phyloP scores from a whole-genome alignment of 1,140 invertebrate species.

The Copidosoma floridanum region DNA sequence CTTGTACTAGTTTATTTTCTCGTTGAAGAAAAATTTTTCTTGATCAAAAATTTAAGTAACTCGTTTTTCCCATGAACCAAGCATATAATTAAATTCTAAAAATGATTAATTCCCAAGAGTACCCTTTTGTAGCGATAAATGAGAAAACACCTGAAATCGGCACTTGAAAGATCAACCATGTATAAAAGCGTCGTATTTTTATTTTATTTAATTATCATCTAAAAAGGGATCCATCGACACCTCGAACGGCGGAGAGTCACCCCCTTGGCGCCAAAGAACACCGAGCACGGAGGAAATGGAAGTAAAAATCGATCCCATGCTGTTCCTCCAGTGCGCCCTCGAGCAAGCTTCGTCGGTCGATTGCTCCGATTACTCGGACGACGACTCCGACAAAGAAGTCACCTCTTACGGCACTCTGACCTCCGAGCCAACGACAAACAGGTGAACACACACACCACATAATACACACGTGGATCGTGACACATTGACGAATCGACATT shows the following conservation, averaged over 20 bases:
- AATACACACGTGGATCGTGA: not conserved
- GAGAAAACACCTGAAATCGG: too few relatives aligned
- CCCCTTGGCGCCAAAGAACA: conserved; percentile 14
- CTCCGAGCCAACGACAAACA: conserved; percentile 31
- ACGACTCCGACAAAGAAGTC: conserved; percentile 46
- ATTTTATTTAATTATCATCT: too few relatives aligned
- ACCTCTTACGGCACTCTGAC: conserved; percentile 5
- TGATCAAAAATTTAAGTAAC: too few relatives aligned
- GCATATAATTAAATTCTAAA: too few relatives aligned
- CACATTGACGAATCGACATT: not conserved
- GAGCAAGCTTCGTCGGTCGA: conserved; percentile 48
- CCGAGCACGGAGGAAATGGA: conserved; percentile 60
- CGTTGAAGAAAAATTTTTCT: too few relatives aligned
- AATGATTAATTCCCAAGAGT: too few relatives aligned
- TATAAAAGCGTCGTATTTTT: too few relatives aligned
- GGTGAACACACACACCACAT: conserved; percentile 31
- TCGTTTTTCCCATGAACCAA: too few relatives aligned
- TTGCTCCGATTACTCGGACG: conserved; percentile 39
- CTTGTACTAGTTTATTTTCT: too few relatives aligned
- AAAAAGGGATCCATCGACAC: conserved; percentile 43
- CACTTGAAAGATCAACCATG: too few relatives aligned
- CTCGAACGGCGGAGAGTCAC: conserved; percentile 50
- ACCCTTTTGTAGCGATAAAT: too few relatives aligned
- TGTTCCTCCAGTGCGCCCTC: conserved; percentile 57
- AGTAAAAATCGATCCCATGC: conserved; percentile 63